phyloP scores from a whole-genome alignment of 1,140 invertebrate species.

The Diorhabda carinulata region DNA sequence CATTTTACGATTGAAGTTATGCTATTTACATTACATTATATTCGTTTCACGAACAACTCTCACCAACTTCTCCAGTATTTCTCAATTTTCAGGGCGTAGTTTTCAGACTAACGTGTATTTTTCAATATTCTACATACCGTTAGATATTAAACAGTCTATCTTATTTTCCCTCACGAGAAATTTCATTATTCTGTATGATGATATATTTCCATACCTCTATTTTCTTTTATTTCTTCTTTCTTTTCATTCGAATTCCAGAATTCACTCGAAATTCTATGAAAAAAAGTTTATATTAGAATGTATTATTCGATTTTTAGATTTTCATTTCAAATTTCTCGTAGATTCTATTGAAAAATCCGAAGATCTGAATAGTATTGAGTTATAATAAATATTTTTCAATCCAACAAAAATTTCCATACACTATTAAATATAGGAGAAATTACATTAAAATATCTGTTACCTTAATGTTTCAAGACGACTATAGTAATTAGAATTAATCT shows the following conservation, averaged over 20 bases:
- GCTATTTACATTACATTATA: constrained; percentile 40
- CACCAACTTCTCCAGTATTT: constrained; percentile 29
- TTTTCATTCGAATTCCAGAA: constrained; percentile 12
- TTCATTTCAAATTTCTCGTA: no score
- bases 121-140: constrained; percentile 43
- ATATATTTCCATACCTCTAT: constrained; percentile 37
- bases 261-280: constrained; percentile 6
- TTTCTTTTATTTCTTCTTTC: constrained; percentile 17
- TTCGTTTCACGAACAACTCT: constrained; percentile 23
- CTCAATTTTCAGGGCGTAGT: constrained; percentile 13
- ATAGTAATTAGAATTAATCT: no score
- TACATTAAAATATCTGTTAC: no score
- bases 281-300: constrained; percentile 9
- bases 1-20: constrained; percentile 30
- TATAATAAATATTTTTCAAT: no score
- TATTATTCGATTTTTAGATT: constrained; percentile 16
- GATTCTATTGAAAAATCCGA: no score
- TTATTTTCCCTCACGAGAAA: constrained; percentile 39
- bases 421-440: no score
- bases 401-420: no score
- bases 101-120: constrained; percentile 38
- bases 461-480: no score
- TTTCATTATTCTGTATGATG: constrained; percentile 44
- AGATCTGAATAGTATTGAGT: no score
- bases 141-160: constrained; percentile 45